These are phyloP conservation scores for Halyomorpha halys DNA, from an alignment of 1,140 invertebrate genomes.

Conservation along the genomic window DNA sequence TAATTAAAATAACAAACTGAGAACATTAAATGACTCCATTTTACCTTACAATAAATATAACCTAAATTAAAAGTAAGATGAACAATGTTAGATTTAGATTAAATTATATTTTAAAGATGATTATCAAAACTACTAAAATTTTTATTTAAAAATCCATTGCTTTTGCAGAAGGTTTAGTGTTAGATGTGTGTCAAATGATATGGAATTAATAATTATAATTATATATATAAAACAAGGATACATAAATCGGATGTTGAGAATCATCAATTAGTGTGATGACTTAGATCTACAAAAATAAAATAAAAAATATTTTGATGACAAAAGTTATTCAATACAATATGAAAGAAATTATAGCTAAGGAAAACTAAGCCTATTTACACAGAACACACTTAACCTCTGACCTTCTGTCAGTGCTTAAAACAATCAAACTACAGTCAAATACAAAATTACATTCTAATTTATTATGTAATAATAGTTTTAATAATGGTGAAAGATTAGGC, in stretches of 20 bases:
- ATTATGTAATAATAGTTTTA: slow-evolving; percentile 20
- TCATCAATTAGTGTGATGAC: neutral
- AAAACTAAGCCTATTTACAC: slow-evolving; percentile 21
- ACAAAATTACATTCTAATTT: slow-evolving; percentile 23
- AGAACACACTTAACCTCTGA: slow-evolving; percentile 18
- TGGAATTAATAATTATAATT: neutral
- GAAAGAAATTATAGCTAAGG: slow-evolving; percentile 18
- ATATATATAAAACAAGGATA: neutral
- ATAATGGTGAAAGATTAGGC: slow-evolving; percentile 22
- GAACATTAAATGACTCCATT: too few species aligned
- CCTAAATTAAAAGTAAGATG: too few species aligned
- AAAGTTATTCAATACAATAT: slow-evolving; percentile 12
- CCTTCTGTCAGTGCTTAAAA: slow-evolving; percentile 21
- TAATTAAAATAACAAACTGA: too few species aligned
- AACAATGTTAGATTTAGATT: too few species aligned
- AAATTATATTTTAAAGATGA: too few species aligned
- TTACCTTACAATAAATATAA: too few species aligned
- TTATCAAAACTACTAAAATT: too few species aligned
- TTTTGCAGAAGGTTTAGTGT: slow-evolving; percentile 5
- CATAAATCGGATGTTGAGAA: neutral
- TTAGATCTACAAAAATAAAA: neutral
- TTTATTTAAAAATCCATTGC: too few species aligned
- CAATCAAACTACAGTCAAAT: slow-evolving; percentile 21
- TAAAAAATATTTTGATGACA: neutral
- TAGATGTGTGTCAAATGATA: neutral